These are phyloP conservation scores for Leptarthrus brevirostris DNA, from an alignment of 2,888 invertebrate genomes.

Conservation along the genomic window DNA sequence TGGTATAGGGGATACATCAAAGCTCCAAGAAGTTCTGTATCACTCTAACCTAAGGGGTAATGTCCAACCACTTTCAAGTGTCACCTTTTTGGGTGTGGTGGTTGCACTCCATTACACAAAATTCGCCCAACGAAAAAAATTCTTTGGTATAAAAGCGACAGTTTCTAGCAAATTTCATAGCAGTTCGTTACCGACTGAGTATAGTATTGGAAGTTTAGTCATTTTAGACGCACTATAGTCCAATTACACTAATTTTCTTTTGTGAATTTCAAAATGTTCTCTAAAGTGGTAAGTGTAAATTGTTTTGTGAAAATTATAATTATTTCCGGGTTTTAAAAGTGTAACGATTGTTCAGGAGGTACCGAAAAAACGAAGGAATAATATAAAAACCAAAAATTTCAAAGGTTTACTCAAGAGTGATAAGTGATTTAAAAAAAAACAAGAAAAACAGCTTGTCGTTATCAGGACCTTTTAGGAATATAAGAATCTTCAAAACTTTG, in stretches of 20 bases:
- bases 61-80: slow-evolving; percentile 43
- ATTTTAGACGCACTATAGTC: slow-evolving; percentile 64
- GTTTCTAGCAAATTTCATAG: slow-evolving; percentile 58
- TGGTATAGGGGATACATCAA: slow-evolving; percentile 2
- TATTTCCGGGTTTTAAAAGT: too few relatives aligned
- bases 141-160: slow-evolving; percentile 64
- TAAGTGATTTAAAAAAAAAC: too few relatives aligned
- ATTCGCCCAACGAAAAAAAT: slow-evolving; percentile 39
- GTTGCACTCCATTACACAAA: slow-evolving; percentile 30
- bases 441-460: too few relatives aligned
- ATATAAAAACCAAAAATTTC: too few relatives aligned
- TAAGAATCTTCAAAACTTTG: too few relatives aligned
- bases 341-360: not conserved
- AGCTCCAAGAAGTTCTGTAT: slow-evolving; percentile 11
- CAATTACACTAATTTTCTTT: slow-evolving; percentile 55
- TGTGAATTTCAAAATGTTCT: slow-evolving; percentile 61
- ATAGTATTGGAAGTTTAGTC: slow-evolving; percentile 66
- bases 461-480: too few relatives aligned
- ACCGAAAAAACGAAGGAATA: not conserved
- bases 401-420: too few relatives aligned
- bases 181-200: slow-evolving; percentile 65
- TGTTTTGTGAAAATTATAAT: slow-evolving; percentile 4
- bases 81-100: slow-evolving; percentile 43
- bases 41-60: slow-evolving; percentile 25
- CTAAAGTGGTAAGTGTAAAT: slow-evolving; percentile 65